Conservation (phyloP, 2,113 vertebrate genomes). For the Peromyscus polionotus region DNA sequence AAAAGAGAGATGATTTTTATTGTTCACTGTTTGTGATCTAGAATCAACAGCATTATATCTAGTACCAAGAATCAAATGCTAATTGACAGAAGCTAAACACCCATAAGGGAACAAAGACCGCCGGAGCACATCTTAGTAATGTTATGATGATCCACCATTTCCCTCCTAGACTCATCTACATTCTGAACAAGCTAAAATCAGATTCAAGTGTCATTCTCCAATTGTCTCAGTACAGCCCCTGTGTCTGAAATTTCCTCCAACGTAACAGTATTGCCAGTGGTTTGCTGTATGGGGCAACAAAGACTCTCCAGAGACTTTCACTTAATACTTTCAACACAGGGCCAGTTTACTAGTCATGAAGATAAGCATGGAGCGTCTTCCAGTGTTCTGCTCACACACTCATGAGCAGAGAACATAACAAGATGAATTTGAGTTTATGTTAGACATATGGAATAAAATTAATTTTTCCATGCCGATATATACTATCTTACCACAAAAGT, state of each 20-base stretch:
- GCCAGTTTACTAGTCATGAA: neutral
- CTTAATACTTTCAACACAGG: neutral
- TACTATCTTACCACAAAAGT: neutral
- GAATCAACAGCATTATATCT: neutral
- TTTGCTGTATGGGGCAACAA: neutral
- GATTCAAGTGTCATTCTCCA: neutral
- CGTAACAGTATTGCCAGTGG: neutral
- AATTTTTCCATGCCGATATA: neutral
- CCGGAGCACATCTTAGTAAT: neutral
- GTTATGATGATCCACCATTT: neutral
- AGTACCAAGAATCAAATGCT: neutral
- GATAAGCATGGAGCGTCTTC: neutral
- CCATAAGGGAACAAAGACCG: neutral
- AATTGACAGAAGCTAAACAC: neutral
- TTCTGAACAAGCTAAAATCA: neutral
- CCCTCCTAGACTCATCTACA: neutral
- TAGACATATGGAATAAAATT: neutral
- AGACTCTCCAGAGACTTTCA: neutral
- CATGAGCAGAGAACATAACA: neutral
- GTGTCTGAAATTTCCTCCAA: neutral
- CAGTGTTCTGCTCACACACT: neutral
- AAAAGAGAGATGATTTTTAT: neutral
- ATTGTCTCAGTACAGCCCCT: neutral
- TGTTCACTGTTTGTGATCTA: neutral
- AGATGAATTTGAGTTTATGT: neutral